A percentile compares a stretch with the other conserved stretches of the same genome.
Evolutionary conservation across 2,797 vertebrate genomes (phyloP).

Genomic region (Neopelma chrysocephalum): DNA sequence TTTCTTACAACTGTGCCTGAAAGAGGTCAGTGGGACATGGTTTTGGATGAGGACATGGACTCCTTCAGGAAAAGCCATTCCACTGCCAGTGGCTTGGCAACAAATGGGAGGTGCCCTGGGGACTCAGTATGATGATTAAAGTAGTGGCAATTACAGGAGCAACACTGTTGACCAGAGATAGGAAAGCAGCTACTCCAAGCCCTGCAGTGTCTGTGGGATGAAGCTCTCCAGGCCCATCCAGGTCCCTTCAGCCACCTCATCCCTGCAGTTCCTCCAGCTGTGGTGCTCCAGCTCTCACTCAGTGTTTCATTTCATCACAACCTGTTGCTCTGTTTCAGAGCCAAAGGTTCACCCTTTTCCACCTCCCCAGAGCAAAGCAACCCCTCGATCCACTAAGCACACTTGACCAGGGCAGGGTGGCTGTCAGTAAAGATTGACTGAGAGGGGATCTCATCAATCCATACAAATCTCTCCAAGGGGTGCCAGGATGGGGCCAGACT

Average conservation of each 20-base stretch:
- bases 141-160: neutral
- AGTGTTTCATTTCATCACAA: neutral
- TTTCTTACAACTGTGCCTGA: neutral
- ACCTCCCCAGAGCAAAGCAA: neutral
- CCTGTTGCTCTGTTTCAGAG: neutral
- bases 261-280: neutral
- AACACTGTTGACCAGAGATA: neutral
- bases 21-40: neutral
- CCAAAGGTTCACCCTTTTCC: neutral
- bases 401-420: neutral
- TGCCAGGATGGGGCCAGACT: too few species aligned
- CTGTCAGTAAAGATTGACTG: neutral
- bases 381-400: neutral
- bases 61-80: neutral
- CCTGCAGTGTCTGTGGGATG: neutral
- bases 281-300: neutral
- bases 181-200: neutral
- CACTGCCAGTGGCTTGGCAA: neutral
- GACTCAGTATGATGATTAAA: neutral
- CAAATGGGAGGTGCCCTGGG: neutral
- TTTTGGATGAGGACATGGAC: neutral
- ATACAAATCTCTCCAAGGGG: neutral
- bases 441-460: neutral
- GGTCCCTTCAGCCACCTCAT: too few species aligned
- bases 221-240: neutral